These are phyloP conservation scores for Apantesis nais DNA, from an alignment of 2,888 invertebrate genomes.

Conservation along the genomic window DNA sequence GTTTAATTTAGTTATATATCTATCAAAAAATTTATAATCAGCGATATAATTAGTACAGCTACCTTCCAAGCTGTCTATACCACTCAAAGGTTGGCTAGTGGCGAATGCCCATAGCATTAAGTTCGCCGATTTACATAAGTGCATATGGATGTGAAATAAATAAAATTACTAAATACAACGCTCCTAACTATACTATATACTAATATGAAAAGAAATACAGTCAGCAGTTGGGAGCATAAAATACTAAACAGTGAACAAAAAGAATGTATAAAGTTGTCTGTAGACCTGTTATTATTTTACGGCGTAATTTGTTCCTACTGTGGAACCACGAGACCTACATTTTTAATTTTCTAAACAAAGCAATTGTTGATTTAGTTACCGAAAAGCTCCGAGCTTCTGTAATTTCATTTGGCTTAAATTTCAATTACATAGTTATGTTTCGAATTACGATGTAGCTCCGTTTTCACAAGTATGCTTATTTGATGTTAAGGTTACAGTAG, in stretches of 20 bases:
- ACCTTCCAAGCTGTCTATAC: too few species aligned
- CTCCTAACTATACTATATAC: background rate
- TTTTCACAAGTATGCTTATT: constrained; percentile 31
- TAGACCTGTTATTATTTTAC: constrained; percentile 26
- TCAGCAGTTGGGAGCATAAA: background rate
- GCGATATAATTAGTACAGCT: too few species aligned
- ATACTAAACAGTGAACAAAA: background rate
- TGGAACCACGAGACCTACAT: constrained; percentile 10
- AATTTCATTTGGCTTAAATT: constrained; percentile 32
- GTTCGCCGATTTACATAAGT: too few species aligned
- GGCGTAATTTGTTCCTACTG: constrained; percentile 35
- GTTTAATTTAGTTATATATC: too few species aligned
- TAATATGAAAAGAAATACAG: background rate
- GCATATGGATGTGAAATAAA: too few species aligned
- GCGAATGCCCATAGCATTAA: too few species aligned
- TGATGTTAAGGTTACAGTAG: constrained; percentile 19
- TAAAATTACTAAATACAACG: too few species aligned
- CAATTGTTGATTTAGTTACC: constrained; percentile 25
- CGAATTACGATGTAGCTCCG: constrained; percentile 12
- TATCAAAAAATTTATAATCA: too few species aligned
- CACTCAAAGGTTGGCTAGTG: too few species aligned
- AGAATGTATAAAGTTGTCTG: background rate
- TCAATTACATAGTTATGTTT: constrained; percentile 32
- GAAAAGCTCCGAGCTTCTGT: constrained; percentile 13
- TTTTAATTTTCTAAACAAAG: constrained; percentile 21